Conservation (phyloP, 2,888 invertebrate species). For the Syrphus vitripennis region DNA sequence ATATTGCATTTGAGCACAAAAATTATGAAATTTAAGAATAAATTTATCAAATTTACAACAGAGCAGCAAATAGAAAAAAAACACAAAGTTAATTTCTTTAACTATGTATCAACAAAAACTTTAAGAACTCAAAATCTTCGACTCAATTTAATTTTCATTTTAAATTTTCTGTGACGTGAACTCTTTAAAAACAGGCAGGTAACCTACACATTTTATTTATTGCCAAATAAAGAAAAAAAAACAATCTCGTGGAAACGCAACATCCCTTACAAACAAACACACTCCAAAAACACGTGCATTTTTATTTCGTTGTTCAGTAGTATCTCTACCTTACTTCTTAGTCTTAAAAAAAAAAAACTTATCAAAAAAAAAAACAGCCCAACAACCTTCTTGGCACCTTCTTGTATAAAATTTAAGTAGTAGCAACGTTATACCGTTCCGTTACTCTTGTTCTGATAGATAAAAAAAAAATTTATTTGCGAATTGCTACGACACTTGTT, state of each 20-base stretch:
- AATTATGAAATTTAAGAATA: no score
- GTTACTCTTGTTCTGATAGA: not conserved
- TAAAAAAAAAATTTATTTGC: not conserved
- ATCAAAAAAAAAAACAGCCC: not conserved
- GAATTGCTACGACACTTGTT: slow-evolving; percentile 40
- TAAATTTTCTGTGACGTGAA: not conserved
- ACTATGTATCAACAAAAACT: no score
- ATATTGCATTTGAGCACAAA: no score
- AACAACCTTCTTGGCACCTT: slow-evolving; percentile 1
- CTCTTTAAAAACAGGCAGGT: not conserved
- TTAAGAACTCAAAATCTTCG: not conserved
- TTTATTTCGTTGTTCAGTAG: not conserved
- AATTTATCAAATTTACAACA: no score
- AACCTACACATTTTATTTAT: not conserved
- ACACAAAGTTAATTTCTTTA: no score
- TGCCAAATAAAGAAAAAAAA: not conserved
- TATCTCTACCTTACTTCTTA: not conserved
- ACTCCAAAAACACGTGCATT: not conserved
- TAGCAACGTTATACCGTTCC: not conserved
- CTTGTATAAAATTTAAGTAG: not conserved
- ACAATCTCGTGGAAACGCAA: not conserved
- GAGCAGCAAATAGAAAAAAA: no score
- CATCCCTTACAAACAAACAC: not conserved
- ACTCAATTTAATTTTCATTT: not conserved
- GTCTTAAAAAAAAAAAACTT: not conserved